Evolutionary conservation across 92 coral and sea anemone species (phyloP), one percentile per base, ranked within the genome.

Genomic region (Umimayanthus chanpuru): DNA sequence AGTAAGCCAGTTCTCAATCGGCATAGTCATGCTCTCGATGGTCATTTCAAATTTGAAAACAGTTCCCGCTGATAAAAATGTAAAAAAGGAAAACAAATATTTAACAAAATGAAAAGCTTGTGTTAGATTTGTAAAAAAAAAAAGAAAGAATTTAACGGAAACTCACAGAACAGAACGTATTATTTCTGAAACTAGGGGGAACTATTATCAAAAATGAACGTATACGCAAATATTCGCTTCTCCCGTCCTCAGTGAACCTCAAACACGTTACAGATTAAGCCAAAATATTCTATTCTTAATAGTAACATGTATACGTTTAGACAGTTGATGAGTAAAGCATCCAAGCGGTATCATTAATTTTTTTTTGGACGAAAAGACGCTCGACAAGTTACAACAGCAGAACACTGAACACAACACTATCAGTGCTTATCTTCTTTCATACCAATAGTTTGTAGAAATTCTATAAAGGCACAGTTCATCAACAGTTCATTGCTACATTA

Each of bases 1-100:
- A 18, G 16, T 49, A 36, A 90, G 89, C 93, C 93, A 90, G 56
- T 67, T 75, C 4, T 90, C 91, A 9, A 90, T 86, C 12, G 90
- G 85, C 80, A 76, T 83, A 29, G 87, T 83, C 87, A 83, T 83
- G 26, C 78, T 83, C 9, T 83, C 87, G 3, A 83, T 78, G 9
- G 87, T 83, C 87, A 83, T 83, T 28, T 83, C 87, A 26, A 83
- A 83, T 47, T 40, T 70, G 41, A 83, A 83, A 43, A 30, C 78
- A 50, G 78, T 83, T 36, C 30, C 70, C 4, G 20, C 55, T 2
- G 26, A 56, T 82, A 58, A 47, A 26, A 77, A 18, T 0, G 43
- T 12, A 18, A 49, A 41, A 3, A 21, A 21, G 43, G 6, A 11
- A 44, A 73, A 36, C 4, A 32, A n/a, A n/a, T n/a, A n/a, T n/a